Base-by-base conservation (phyloP, 1,140 invertebrate species). In the Sitobion miscanthi region DNA sequence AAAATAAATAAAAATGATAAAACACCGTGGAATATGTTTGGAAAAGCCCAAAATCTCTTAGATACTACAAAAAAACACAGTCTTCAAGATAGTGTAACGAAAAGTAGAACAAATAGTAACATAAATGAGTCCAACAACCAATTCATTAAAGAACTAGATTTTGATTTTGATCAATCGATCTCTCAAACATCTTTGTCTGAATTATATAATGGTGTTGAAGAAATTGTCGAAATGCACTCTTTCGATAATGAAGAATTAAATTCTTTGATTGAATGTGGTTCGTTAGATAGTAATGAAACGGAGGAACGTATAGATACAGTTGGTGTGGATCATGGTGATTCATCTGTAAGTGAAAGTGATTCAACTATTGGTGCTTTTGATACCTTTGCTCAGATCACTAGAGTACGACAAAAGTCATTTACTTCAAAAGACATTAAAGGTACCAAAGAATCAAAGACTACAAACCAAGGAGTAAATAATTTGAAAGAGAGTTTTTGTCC, bases 191-290 rank as follows among this genome's bases (percentile, higher is more conserved):
- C 91, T 2, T 85, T 93, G 54, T 3, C 91, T 93, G 77, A 93
- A 47, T 93, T 93, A 47, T 93, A 93, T 45, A 93, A 93, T 57
- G 91, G 82, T 1, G 90, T 91, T 47, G 91, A 93, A 86, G 91
- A 86, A 86, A 93, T 93, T 86, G 91, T 93, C n/a, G 82, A 93
- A 85, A 91, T 91, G 90, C 62, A 91, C 38, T 82, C 90, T 49
- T 93, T 93, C 42, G 91, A 93, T 57, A 83, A 85, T n/a, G 91
- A 93, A 54, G 91, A 93, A 52, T 30, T 93, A 54, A 93, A 42
- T 86, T 93, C 90, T 4, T 82, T 92, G 25, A 83, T 93, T 54
- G 91, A 86, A 45, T 54, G 82, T 85, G 82, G 49, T 93, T 45
- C 91, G 9, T 83, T 86, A 93, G 35, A 52, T 82, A 91, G 30